A percentile compares a stretch with the other conserved stretches of the same genome.
phyloP scores from a whole-genome alignment of 2,888 invertebrate species.

The Atethmia centrago region DNA sequence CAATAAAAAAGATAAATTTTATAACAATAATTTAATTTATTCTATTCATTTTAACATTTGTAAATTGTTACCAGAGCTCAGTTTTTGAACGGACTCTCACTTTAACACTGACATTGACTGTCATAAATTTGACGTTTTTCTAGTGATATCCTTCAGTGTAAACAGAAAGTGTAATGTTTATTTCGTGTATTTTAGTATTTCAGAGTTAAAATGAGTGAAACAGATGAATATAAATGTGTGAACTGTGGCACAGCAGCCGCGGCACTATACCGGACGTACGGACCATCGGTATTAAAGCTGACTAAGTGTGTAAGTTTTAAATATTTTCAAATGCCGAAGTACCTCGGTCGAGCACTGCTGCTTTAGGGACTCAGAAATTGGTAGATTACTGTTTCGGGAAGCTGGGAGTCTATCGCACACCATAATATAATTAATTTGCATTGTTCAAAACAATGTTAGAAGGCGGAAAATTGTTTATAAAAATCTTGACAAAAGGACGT shows the following conservation, averaged over 20 bases:
- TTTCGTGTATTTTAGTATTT: conserved; percentile 9
- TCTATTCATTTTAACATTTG: not conserved
- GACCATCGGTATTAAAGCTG: conserved; percentile 93
- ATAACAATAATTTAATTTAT: no score
- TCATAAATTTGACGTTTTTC: conserved; percentile 16
- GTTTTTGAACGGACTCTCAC: conserved; percentile 8
- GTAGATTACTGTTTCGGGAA: not conserved
- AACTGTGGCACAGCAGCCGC: conserved; percentile 92
- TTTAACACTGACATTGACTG: not conserved
- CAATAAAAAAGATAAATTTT: not conserved
- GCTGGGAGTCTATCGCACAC: not conserved
- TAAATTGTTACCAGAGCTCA: not conserved
- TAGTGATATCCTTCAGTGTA: no score
- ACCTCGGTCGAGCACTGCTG: not conserved
- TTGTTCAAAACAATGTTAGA: no score
- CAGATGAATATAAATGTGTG: conserved; percentile 89
- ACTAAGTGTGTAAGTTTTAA: conserved; percentile 93
- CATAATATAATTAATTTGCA: no score
- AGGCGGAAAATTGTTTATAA: no score
- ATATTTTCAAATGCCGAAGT: not conserved
- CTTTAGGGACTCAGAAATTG: not conserved
- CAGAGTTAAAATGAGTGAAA: conserved; percentile 64
- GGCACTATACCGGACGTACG: conserved; percentile 93
- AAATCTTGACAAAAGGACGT: no score
- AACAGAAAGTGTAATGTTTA: not conserved